Conservation (phyloP, 2,888 invertebrate species). For the Hoplodrina ambigua region DNA sequence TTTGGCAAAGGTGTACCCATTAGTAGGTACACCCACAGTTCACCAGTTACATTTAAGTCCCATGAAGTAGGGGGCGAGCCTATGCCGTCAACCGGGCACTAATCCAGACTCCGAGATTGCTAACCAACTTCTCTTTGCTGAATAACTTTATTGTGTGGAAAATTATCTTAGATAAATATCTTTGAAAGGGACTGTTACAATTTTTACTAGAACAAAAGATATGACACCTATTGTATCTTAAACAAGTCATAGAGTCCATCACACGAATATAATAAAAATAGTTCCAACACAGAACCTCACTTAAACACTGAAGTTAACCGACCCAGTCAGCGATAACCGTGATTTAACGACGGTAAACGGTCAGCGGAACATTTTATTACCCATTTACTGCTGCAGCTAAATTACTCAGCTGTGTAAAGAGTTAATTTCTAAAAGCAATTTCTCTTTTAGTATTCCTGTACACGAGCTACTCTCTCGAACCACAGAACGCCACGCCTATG, state of each 20-base stretch:
- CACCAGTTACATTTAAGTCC: too few relatives aligned
- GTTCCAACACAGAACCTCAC: constrained; percentile 33
- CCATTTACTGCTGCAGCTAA: constrained; percentile 41
- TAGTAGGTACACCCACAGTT: too few relatives aligned
- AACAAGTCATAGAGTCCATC: background rate
- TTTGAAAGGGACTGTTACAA: background rate
- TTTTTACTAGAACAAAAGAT: background rate
- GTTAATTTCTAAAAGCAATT: constrained; percentile 56
- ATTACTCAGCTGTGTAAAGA: constrained; percentile 35
- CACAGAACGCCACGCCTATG: too few relatives aligned
- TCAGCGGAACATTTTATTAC: constrained; percentile 55
- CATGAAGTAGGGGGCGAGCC: too few relatives aligned
- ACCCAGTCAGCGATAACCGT: constrained; percentile 48
- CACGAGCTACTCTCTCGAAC: too few relatives aligned
- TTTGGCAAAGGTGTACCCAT: too few relatives aligned
- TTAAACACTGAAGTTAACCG: constrained; percentile 47
- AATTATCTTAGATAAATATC: too few relatives aligned
- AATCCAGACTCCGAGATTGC: too few relatives aligned
- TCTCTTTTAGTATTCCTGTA: constrained; percentile 14
- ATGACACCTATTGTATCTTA: background rate
- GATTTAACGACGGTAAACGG: constrained; percentile 58
- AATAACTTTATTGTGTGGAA: too few relatives aligned
- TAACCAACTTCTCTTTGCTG: too few relatives aligned
- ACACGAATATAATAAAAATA: constrained; percentile 32
- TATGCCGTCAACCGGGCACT: too few relatives aligned